Evolutionary conservation across 2,888 invertebrate genomes (phyloP).

Genomic region (Mellilla xanthometata): DNA sequence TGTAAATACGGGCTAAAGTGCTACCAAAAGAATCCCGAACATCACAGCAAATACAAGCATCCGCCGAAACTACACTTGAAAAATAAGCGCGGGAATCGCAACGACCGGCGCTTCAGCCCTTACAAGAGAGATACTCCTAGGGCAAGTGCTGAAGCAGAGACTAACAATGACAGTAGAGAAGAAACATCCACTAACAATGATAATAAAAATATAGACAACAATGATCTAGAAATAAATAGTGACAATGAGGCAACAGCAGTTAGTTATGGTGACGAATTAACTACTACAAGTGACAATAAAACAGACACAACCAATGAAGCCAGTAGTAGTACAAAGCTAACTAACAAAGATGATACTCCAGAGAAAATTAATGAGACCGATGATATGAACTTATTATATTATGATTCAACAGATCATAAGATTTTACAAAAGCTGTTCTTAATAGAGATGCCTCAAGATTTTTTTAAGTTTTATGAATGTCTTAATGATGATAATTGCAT

Average conservation of each 20-base stretch:
- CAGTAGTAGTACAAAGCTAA: background rate
- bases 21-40: conserved; percentile 90
- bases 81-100: conserved; percentile 35
- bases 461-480: conserved; percentile 92
- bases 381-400: conserved; percentile 53
- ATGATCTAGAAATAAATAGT: background rate
- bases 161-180: background rate
- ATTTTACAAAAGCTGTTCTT: conserved; percentile 89
- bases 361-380: conserved; percentile 5
- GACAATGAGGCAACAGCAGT: background rate
- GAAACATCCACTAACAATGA: background rate
- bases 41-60: conserved; percentile 89
- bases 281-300: background rate
- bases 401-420: conserved; percentile 72
- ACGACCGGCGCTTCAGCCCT: conserved; percentile 46
- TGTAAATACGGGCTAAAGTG: conserved; percentile 92
- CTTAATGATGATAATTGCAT: conserved; percentile 82
- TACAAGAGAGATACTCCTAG: conserved; percentile 28
- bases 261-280: no score
- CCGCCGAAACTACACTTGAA: conserved; percentile 68
- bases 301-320: no score
- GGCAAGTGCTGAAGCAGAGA: background rate
- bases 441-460: conserved; percentile 94
- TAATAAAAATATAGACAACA: background rate
- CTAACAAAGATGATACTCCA: background rate